A percentile compares a stretch with the other conserved stretches of the same genome.
Conservation (phyloP, 2,113 vertebrate genomes). For the Tonatia bakeri region DNA sequence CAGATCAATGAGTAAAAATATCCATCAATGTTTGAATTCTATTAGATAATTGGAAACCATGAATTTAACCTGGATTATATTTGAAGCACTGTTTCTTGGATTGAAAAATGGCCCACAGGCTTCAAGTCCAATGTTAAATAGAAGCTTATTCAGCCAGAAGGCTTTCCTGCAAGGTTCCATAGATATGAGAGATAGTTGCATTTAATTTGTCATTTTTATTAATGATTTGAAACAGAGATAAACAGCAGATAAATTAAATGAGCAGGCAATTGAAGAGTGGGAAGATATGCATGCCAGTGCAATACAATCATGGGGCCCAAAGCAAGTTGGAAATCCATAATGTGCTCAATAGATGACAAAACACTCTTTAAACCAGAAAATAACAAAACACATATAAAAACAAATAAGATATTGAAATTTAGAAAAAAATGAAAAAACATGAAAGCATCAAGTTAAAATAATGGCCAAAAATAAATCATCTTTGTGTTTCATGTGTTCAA, state of each 20-base stretch:
- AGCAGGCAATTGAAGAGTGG: not conserved
- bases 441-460: not conserved
- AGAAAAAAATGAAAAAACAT: not conserved
- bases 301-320: not conserved
- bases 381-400: not conserved
- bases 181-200: not conserved
- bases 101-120: not conserved
- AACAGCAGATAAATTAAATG: conserved; percentile 31
- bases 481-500: not conserved
- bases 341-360: not conserved
- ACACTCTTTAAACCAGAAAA: not conserved
- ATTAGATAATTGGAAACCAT: not conserved
- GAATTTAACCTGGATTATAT: not conserved
- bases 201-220: conserved; percentile 38
- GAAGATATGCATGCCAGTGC: not conserved
- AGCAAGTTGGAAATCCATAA: not conserved
- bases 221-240: not conserved
- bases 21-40: not conserved
- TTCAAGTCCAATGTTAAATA: not conserved
- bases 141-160: not conserved
- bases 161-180: not conserved
- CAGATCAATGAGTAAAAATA: not conserved
- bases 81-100: not conserved
- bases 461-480: not conserved
- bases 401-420: not conserved